phyloP scores from a whole-genome alignment of 2,888 invertebrate genomes.

The Ceramica pisi region DNA sequence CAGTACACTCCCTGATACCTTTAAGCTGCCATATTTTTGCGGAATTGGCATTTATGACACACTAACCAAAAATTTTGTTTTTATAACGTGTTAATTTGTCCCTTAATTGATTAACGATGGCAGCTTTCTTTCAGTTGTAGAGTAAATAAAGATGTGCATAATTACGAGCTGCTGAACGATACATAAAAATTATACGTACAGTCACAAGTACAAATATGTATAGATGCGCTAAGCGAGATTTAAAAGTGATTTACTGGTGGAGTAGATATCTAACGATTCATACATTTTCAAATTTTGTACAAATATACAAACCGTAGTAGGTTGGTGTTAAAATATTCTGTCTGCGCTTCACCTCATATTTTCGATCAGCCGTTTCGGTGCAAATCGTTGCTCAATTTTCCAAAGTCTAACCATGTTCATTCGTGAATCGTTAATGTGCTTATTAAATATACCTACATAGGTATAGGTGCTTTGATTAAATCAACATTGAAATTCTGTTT shows the following conservation, averaged over 20 bases:
- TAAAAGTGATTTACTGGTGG: not conserved
- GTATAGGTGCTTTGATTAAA: not conserved
- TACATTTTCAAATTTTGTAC: not conserved
- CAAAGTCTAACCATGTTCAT: not conserved
- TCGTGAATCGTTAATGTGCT: not conserved
- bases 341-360: not conserved
- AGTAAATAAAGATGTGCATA: not conserved
- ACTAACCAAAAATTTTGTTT: conserved; percentile 6
- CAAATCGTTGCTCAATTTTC: not conserved
- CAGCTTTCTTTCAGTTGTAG: not conserved
- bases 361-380: not conserved
- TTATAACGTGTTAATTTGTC: conserved; percentile 40
- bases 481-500: conserved; percentile 16
- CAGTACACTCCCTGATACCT: conserved; percentile 2
- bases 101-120: conserved; percentile 15
- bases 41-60: conserved; percentile 34
- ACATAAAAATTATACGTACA: not conserved
- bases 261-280: conserved; percentile 2
- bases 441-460: not conserved
- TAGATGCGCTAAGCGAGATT: not conserved
- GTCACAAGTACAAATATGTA: not conserved
- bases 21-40: conserved; percentile 9
- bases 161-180: not conserved
- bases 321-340: not conserved
- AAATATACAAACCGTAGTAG: not conserved